These are phyloP conservation scores for Pygoscelis adeliae DNA, from an alignment of 2,113 vertebrate species.

Conservation along the genomic window DNA sequence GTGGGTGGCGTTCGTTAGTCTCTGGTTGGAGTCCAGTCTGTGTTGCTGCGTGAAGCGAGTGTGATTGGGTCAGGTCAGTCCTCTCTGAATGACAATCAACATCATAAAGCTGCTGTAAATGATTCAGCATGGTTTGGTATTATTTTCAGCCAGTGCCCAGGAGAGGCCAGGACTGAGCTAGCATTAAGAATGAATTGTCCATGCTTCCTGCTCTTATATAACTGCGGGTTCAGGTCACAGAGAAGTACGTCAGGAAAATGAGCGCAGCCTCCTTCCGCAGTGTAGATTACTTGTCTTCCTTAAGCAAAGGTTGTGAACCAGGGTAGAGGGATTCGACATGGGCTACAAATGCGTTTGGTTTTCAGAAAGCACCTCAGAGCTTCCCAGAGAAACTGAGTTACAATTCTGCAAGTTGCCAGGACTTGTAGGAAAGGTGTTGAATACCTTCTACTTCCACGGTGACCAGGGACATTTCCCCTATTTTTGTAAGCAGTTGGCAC, in stretches of 20 bases:
- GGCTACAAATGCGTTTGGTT: background rate
- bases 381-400: background rate
- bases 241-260: background rate
- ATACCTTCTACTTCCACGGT: background rate
- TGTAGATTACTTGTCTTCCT: background rate
- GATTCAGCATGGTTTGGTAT: slow-evolving; percentile 56
- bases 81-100: slow-evolving; percentile 43
- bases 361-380: background rate
- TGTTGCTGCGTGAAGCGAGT: slow-evolving; percentile 4
- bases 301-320: background rate
- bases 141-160: slow-evolving; percentile 69
- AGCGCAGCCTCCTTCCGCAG: background rate
- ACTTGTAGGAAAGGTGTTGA: background rate
- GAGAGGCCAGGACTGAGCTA: slow-evolving; percentile 69
- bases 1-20: slow-evolving; percentile 4
- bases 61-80: slow-evolving; percentile 24
- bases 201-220: slow-evolving; percentile 25
- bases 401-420: background rate
- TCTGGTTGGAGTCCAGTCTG: background rate
- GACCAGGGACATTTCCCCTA: background rate
- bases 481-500: background rate
- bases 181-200: slow-evolving; percentile 24
- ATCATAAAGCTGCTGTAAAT: slow-evolving; percentile 46
- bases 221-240: background rate
- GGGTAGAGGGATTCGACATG: background rate